phyloP scores from a whole-genome alignment of 2,113 vertebrate species.

The Penelope pileata region DNA sequence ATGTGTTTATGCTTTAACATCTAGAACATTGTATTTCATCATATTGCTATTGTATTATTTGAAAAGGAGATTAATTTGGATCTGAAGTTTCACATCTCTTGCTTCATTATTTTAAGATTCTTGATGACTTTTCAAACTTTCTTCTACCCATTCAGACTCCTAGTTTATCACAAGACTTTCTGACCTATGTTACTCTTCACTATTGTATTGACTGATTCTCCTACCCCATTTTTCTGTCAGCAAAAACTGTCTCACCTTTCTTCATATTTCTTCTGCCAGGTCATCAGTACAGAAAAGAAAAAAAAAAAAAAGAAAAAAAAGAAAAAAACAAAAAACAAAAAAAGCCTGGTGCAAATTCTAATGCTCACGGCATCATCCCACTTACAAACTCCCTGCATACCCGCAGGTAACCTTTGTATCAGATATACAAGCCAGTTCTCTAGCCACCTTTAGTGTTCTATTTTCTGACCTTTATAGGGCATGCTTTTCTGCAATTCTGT shows the following conservation, averaged over 20 bases:
- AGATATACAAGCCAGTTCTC: constrained; percentile 60
- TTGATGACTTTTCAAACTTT: constrained; percentile 46
- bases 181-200: constrained; percentile 39
- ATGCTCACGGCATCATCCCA: constrained; percentile 51
- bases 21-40: neutral
- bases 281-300: constrained; percentile 61
- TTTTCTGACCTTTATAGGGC: constrained; percentile 63
- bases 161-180: constrained; percentile 34
- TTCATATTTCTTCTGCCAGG: constrained; percentile 68
- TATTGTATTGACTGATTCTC: constrained; percentile 69
- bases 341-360: constrained; percentile 35
- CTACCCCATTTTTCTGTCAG: constrained; percentile 62
- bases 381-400: constrained; percentile 52
- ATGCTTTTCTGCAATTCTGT: constrained; percentile 58
- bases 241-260: constrained; percentile 67
- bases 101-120: constrained; percentile 16
- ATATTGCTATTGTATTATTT: neutral
- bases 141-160: constrained; percentile 50
- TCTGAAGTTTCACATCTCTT: neutral
- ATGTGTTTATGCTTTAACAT: neutral
- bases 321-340: neutral
- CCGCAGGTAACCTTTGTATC: constrained; percentile 57
- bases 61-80: neutral
- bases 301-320: neutral
- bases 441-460: constrained; percentile 49